Conservation (phyloP, 2,888 invertebrate species). For the Oligia fasciuncula region DNA sequence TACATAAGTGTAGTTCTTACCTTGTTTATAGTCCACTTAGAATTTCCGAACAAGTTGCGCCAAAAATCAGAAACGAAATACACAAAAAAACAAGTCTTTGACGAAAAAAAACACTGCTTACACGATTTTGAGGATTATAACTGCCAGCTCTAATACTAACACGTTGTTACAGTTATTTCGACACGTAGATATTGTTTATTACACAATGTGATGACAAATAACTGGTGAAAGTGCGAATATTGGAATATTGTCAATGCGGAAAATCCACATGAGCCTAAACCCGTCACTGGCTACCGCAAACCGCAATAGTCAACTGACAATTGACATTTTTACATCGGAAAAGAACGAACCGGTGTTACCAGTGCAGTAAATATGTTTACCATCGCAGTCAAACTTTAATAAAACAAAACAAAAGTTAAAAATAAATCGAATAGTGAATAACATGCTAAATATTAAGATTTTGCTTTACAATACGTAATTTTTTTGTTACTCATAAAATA, state of each 20-base stretch:
- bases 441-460: background rate
- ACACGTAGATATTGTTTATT: conserved; percentile 63
- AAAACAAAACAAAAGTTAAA: background rate
- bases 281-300: conserved; percentile 76
- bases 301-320: conserved; percentile 84
- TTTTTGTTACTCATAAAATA: background rate
- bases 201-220: conserved; percentile 71
- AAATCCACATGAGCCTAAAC: conserved; percentile 56
- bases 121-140: conserved; percentile 61
- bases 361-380: conserved; percentile 36
- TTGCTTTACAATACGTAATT: too few relatives aligned
- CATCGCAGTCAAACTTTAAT: background rate
- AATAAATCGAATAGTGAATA: background rate
- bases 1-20: conserved; percentile 70
- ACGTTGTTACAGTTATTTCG: conserved; percentile 38
- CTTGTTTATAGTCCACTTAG: conserved; percentile 73
- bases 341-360: conserved; percentile 64
- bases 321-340: conserved; percentile 71
- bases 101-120: conserved; percentile 75
- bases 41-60: conserved; percentile 74
- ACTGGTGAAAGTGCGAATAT: conserved; percentile 81
- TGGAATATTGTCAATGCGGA: conserved; percentile 72
- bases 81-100: conserved; percentile 80
- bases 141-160: conserved; percentile 42
- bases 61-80: conserved; percentile 74